Evolutionary conservation across 1,140 invertebrate species (phyloP).

Genomic region (Plutomurus gul): DNA sequence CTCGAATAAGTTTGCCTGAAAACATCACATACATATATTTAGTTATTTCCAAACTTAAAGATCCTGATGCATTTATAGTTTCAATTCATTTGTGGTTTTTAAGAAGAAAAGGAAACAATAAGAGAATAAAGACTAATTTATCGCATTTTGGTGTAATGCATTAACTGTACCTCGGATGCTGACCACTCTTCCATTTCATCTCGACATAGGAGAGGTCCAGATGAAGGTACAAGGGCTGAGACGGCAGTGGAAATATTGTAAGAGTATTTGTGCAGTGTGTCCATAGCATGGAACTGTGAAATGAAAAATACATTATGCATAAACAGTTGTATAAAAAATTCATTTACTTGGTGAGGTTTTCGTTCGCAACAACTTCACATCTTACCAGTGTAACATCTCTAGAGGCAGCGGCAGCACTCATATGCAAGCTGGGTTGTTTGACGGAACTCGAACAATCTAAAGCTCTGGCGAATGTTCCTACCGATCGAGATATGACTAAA

Average conservation of each 20-base stretch:
- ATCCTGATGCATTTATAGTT: too few species aligned
- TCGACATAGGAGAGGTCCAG: constrained; percentile 93
- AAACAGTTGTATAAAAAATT: constrained; percentile 26
- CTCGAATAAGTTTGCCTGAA: constrained; percentile 93
- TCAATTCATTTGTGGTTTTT: too few species aligned
- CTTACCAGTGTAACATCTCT: constrained; percentile 93
- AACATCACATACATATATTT: background rate
- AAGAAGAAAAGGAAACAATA: background rate
- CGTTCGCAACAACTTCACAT: background rate
- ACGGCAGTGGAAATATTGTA: constrained; percentile 92
- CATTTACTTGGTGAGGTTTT: constrained; percentile 20
- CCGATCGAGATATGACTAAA: constrained; percentile 92
- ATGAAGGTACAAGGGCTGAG: constrained; percentile 89
- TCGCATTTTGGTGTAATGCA: background rate
- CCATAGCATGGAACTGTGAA: constrained; percentile 93
- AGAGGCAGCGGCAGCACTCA: constrained; percentile 97
- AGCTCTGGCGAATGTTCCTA: constrained; percentile 97
- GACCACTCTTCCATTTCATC: constrained; percentile 99
- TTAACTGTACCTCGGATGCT: constrained; percentile 73
- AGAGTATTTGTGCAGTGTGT: constrained; percentile 87
- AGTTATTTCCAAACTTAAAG: background rate
- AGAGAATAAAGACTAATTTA: background rate
- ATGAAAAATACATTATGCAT: constrained; percentile 24
- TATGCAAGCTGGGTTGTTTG: constrained; percentile 96
- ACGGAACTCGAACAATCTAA: constrained; percentile 97